phyloP scores from a whole-genome alignment of 2,113 vertebrate genomes.

The Nothocercus nigrocapillus region DNA sequence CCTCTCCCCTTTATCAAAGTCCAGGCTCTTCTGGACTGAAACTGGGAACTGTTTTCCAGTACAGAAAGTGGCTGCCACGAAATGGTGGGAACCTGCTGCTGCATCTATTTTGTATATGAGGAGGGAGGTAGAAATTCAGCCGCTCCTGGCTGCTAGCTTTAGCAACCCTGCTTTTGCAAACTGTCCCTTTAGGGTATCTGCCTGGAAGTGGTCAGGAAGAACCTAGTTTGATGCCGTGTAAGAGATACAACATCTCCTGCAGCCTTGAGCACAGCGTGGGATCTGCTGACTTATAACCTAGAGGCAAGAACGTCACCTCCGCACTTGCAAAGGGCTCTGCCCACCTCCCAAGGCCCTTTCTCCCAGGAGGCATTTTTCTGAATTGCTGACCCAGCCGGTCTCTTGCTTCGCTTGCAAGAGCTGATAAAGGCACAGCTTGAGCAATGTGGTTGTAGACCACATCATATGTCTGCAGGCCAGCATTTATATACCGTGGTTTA shows the following conservation, averaged over 20 bases:
- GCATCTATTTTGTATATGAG: background rate
- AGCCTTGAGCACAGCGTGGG: background rate
- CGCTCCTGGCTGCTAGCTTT: background rate
- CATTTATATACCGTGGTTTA: background rate
- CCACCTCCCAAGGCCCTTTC: background rate
- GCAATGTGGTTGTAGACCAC: background rate
- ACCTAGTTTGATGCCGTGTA: background rate
- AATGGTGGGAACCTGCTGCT: background rate
- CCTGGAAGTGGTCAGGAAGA: slow-evolving; percentile 23
- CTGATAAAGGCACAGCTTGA: slow-evolving; percentile 26
- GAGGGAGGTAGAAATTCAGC: background rate
- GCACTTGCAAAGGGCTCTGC: background rate
- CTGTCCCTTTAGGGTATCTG: background rate
- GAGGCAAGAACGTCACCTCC: background rate
- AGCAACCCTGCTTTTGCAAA: background rate
- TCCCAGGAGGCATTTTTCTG: background rate
- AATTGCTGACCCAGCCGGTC: slow-evolving; percentile 17
- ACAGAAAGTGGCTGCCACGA: fast-evolving
- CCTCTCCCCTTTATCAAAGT: background rate
- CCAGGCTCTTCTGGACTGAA: background rate
- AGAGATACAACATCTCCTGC: background rate
- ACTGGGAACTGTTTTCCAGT: background rate
- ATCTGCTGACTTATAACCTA: background rate
- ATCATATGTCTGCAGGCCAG: background rate
- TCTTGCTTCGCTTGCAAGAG: background rate